phyloP scores from a whole-genome alignment of 2,797 vertebrate genomes.

The Hypotaenidia okinawae region DNA sequence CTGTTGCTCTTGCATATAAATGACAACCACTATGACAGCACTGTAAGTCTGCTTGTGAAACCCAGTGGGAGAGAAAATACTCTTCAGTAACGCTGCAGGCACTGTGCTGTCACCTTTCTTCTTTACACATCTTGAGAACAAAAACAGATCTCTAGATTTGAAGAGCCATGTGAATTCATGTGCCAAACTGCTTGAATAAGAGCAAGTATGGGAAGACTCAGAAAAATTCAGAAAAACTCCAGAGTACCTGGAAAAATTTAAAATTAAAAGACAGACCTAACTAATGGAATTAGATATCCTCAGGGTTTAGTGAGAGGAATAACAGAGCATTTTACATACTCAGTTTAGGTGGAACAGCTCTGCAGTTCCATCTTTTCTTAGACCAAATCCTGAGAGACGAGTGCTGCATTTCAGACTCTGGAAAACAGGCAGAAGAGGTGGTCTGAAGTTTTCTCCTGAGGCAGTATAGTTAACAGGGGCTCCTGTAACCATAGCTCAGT shows the following conservation, averaged over 20 bases:
- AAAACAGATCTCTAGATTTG: background rate
- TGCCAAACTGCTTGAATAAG: background rate
- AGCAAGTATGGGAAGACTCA: background rate
- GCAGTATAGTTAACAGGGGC: fast-evolving
- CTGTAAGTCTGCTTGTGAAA: background rate
- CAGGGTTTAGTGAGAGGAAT: background rate
- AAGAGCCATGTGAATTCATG: fast-evolving
- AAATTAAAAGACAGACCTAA: background rate
- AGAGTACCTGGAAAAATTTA: background rate
- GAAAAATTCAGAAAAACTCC: background rate
- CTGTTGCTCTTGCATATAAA: background rate
- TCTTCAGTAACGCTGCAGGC: background rate
- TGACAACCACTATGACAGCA: background rate
- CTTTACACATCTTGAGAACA: background rate
- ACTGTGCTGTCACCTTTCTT: background rate
- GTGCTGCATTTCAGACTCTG: background rate
- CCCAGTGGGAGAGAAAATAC: fast-evolving
- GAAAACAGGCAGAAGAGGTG: background rate
- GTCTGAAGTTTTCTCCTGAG: background rate
- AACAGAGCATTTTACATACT: background rate
- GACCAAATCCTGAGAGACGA: fast-evolving
- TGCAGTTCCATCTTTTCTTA: background rate
- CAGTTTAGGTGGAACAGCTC: background rate
- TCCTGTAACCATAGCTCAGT: too few species aligned
- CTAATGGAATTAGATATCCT: background rate